Conservation (phyloP, 2,888 invertebrate species). For the Dilophus febrilis region DNA sequence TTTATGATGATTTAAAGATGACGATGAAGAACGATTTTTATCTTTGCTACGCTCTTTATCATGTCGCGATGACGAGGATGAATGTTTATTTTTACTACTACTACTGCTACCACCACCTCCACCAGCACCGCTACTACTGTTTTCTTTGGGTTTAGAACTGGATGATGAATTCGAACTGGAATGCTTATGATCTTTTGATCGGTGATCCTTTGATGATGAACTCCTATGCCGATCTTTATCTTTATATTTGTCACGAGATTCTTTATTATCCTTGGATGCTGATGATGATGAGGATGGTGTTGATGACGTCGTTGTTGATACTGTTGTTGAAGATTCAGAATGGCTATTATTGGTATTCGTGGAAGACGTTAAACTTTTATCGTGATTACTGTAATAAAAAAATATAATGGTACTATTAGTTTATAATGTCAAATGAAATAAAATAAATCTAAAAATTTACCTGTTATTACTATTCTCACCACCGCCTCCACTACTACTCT, state of each 20-base stretch:
- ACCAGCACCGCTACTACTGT: constrained; percentile 2
- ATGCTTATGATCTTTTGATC: constrained; percentile 22
- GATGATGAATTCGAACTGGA: background rate
- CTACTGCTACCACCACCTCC: too few relatives aligned
- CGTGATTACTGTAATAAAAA: constrained; percentile 1
- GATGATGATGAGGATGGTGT: background rate
- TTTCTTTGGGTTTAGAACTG: constrained; percentile 19
- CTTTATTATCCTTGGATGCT: constrained; percentile 11
- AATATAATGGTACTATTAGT: background rate
- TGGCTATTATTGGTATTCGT: too few relatives aligned
- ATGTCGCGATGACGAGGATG: constrained; percentile 15
- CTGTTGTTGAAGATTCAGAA: too few relatives aligned
- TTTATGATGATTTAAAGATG: constrained; percentile 2
- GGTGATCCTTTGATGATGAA: constrained; percentile 13
- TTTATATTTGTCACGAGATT: constrained; percentile 26
- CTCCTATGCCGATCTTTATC: constrained; percentile 27
- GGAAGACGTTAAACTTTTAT: background rate
- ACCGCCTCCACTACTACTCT: constrained; percentile 18
- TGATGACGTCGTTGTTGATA: too few relatives aligned
- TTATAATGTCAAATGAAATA: background rate
- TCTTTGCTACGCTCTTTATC: constrained; percentile 21
- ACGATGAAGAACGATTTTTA: constrained; percentile 16
- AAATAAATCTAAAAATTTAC: background rate
- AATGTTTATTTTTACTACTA: too few relatives aligned
- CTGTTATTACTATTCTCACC: constrained; percentile 4